Evolutionary conservation across 2,888 invertebrate genomes (phyloP).

Genomic region (Pemphredon lugubris): DNA sequence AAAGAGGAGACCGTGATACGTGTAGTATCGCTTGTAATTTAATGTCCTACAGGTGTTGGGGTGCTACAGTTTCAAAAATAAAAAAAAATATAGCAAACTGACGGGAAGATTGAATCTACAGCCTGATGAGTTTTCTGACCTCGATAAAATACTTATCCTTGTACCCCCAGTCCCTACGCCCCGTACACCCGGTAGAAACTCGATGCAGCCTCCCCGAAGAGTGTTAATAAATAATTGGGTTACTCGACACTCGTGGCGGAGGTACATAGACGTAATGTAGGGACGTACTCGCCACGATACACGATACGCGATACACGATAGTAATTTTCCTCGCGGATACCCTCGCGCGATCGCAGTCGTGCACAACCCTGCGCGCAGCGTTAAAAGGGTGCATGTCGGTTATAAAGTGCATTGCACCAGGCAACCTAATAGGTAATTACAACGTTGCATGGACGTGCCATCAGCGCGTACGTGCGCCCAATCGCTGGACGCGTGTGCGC

Average conservation of each 20-base stretch:
- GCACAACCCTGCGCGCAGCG: conserved; percentile 13
- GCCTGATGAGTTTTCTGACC: no score
- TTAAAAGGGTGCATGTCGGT: conserved; percentile 54
- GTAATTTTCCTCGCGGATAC: conserved; percentile 52
- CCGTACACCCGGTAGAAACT: neutral
- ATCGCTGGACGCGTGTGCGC: neutral
- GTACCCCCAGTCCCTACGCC: no score
- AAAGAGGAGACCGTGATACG: no score
- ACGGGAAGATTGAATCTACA: no score
- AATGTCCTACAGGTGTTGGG: no score
- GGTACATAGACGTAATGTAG: conserved; percentile 38
- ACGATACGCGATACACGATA: conserved; percentile 43
- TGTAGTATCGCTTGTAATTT: no score
- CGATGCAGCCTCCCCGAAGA: conserved; percentile 3
- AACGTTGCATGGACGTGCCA: conserved; percentile 34
- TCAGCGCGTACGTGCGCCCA: conserved; percentile 8
- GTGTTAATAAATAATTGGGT: conserved; percentile 59
- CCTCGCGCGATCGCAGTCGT: conserved; percentile 26
- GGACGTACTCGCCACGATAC: conserved; percentile 34
- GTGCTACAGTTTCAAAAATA: no score
- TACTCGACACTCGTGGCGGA: conserved; percentile 20
- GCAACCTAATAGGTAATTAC: conserved; percentile 63
- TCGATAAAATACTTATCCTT: no score
- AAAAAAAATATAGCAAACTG: no score
- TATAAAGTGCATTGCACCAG: conserved; percentile 54